phyloP scores from a whole-genome alignment of 2,888 invertebrate species.

The Tetramorium bicarinatum region DNA sequence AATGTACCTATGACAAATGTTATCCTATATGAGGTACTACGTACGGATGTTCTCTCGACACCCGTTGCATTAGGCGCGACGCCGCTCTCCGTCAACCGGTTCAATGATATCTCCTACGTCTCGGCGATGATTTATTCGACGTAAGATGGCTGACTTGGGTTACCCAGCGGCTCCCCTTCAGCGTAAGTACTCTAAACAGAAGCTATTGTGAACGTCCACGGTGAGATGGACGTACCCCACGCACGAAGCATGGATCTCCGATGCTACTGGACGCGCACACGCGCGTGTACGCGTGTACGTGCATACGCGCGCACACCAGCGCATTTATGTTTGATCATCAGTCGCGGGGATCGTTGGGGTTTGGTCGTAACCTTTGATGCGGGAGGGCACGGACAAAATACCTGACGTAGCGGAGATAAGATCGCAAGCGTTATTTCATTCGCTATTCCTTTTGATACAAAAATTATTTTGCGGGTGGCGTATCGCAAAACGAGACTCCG shows the following conservation, averaged over 20 bases:
- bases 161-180: slow-evolving; percentile 74
- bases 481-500: slow-evolving; percentile 64
- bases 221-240: slow-evolving; percentile 84
- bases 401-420: slow-evolving; percentile 77
- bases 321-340: slow-evolving; percentile 74
- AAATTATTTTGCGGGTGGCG: slow-evolving; percentile 72
- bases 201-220: slow-evolving; percentile 85
- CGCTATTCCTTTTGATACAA: slow-evolving; percentile 76
- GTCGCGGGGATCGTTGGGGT: slow-evolving; percentile 69
- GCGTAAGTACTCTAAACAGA: slow-evolving; percentile 85
- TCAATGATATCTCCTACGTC: slow-evolving; percentile 85
- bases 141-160: slow-evolving; percentile 84
- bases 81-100: slow-evolving; percentile 82
- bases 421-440: slow-evolving; percentile 81
- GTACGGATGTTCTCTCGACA: slow-evolving; percentile 71
- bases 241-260: slow-evolving; percentile 78
- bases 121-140: slow-evolving; percentile 85
- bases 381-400: slow-evolving; percentile 78
- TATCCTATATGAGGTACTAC: slow-evolving; percentile 32
- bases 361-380: slow-evolving; percentile 78
- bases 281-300: slow-evolving; percentile 19
- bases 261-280: slow-evolving; percentile 62
- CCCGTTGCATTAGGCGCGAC: slow-evolving; percentile 79
- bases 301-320: slow-evolving; percentile 42
- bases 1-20: not conserved